Evolutionary conservation across 2,888 invertebrate species (phyloP).

Genomic region (Zaprionus lineosus): DNA sequence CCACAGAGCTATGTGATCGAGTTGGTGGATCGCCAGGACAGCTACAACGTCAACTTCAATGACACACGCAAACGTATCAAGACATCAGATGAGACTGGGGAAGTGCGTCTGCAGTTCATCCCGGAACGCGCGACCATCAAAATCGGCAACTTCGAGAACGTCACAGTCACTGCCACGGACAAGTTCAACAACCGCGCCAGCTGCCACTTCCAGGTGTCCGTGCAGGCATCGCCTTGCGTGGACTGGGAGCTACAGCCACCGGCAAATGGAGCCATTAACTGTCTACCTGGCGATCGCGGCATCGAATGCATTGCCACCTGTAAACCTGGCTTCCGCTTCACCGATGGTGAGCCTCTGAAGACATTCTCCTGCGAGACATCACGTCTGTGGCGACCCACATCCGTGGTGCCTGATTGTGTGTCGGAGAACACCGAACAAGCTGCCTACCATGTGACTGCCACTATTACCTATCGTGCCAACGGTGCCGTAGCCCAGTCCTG

Average conservation of each 20-base stretch:
- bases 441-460: slow-evolving; percentile 94
- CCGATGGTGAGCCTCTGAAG: slow-evolving; percentile 94
- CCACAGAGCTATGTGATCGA: slow-evolving; percentile 97
- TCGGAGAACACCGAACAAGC: slow-evolving; percentile 97
- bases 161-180: slow-evolving; percentile 94
- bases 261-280: slow-evolving; percentile 93
- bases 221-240: slow-evolving; percentile 96
- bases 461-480: slow-evolving; percentile 93
- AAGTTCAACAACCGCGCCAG: slow-evolving; percentile 93
- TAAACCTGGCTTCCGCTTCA: slow-evolving; percentile 93
- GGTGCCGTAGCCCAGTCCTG: slow-evolving; percentile 94
- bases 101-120: slow-evolving; percentile 91
- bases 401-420: slow-evolving; percentile 96
- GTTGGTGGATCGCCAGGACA: slow-evolving; percentile 93
- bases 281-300: slow-evolving; percentile 90
- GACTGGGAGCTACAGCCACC: slow-evolving; percentile 96
- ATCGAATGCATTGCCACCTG: slow-evolving; percentile 95
- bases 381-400: slow-evolving; percentile 92
- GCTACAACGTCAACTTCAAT: slow-evolving; percentile 95
- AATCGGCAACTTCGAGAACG: slow-evolving; percentile 94
- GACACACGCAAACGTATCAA: slow-evolving; percentile 93
- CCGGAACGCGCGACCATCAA: slow-evolving; percentile 93
- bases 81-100: slow-evolving; percentile 93
- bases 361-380: slow-evolving; percentile 92
- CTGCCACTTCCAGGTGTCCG: slow-evolving; percentile 96